Conservation (phyloP, 2,888 invertebrate species). For the Noctua janthina region DNA sequence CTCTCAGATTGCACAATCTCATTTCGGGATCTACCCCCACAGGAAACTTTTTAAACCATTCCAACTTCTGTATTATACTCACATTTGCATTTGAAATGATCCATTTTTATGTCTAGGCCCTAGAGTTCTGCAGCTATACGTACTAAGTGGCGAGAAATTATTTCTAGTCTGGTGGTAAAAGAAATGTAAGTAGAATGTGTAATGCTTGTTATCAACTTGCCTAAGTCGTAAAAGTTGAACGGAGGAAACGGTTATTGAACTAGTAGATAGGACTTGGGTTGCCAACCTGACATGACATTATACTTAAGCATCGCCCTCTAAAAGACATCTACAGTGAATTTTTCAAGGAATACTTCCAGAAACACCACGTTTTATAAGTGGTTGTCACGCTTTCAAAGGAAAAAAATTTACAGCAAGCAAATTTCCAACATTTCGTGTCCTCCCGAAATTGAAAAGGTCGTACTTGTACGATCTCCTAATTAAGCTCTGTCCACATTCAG, state of each 20-base stretch:
- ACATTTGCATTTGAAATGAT: slow-evolving; percentile 59
- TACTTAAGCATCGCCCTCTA: background rate
- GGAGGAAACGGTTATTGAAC: slow-evolving; percentile 57
- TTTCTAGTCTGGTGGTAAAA: slow-evolving; percentile 38
- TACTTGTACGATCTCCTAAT: slow-evolving; percentile 49
- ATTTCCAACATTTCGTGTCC: slow-evolving; percentile 31
- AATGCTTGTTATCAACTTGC: slow-evolving; percentile 43
- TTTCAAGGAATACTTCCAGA: slow-evolving; percentile 7
- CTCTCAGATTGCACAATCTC: slow-evolving; percentile 69
- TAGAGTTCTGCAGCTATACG: slow-evolving; percentile 32
- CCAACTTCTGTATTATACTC: slow-evolving; percentile 49
- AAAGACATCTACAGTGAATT: background rate
- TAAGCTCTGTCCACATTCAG: slow-evolving; percentile 40
- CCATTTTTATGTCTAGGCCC: slow-evolving; percentile 47
- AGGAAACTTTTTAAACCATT: slow-evolving; percentile 68
- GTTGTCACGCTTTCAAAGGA: slow-evolving; percentile 3
- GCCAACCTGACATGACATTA: slow-evolving; percentile 28
- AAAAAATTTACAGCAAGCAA: slow-evolving; percentile 41
- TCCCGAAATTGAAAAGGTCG: slow-evolving; percentile 45
- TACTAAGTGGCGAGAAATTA: slow-evolving; percentile 32
- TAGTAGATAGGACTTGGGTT: slow-evolving; percentile 47
- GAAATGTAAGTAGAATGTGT: slow-evolving; percentile 27
- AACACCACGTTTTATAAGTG: background rate
- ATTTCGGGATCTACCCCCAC: slow-evolving; percentile 65
- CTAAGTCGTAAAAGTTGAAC: slow-evolving; percentile 52